Evolutionary conservation across 2,888 invertebrate genomes (phyloP).

Genomic region (Strigamia maritima): DNA sequence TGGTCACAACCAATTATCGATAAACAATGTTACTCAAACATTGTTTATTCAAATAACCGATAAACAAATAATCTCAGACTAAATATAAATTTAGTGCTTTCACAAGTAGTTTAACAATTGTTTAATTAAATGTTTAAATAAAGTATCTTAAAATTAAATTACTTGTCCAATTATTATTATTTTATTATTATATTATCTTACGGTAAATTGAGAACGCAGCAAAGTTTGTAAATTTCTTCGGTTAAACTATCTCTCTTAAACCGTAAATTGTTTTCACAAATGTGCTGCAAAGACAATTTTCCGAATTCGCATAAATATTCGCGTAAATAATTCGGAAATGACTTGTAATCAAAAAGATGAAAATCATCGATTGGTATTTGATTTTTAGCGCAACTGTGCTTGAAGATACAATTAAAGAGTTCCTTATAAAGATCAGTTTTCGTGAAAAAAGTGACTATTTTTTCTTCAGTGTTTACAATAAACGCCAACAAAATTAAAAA

Average conservation of each 20-base stretch:
- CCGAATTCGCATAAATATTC: not conserved
- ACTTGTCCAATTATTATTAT: too few species aligned
- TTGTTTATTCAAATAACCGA: too few species aligned
- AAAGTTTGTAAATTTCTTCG: not conserved
- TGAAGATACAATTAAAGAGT: not conserved
- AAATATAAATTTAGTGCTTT: too few species aligned
- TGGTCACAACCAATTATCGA: too few species aligned
- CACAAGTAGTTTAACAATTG: too few species aligned
- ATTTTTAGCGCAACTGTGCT: not conserved
- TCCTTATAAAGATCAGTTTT: not conserved
- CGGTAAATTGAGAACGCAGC: too few species aligned
- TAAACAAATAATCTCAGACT: too few species aligned
- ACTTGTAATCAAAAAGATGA: not conserved
- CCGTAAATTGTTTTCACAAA: not conserved
- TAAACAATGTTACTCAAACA: too few species aligned
- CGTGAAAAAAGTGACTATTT: not conserved
- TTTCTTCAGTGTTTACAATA: not conserved
- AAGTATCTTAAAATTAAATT: too few species aligned
- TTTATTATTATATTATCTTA: too few species aligned
- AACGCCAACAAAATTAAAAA: not conserved
- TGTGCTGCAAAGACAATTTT: not conserved
- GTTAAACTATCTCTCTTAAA: not conserved
- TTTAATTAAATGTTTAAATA: too few species aligned
- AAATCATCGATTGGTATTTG: not conserved
- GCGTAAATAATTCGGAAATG: not conserved